phyloP scores from a whole-genome alignment of 2,797 vertebrate species.

The Antennarius maculatus region DNA sequence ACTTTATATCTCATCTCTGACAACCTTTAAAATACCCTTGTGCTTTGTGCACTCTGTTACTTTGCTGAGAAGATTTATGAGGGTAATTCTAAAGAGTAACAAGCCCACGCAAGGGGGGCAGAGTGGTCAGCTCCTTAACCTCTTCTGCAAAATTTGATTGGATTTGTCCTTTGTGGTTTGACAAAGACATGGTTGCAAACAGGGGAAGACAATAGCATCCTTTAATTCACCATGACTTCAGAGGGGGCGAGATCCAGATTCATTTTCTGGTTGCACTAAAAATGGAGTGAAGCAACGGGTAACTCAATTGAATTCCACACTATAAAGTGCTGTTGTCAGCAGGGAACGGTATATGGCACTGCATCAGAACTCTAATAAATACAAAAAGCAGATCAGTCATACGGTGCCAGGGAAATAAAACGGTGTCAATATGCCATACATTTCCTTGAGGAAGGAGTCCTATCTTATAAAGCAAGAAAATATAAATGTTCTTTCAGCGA shows the following conservation, averaged over 20 bases:
- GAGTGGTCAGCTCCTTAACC: slow-evolving; percentile 76
- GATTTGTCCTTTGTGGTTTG: slow-evolving; percentile 78
- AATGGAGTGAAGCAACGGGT: slow-evolving; percentile 58
- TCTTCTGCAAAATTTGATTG: slow-evolving; percentile 79
- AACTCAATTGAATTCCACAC: slow-evolving; percentile 71
- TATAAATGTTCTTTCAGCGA: slow-evolving; percentile 38
- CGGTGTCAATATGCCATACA: slow-evolving; percentile 57
- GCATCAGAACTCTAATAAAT: slow-evolving; percentile 69
- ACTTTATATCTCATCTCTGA: slow-evolving; percentile 81
- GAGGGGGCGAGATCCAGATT: slow-evolving; percentile 46
- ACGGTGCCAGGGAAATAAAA: slow-evolving; percentile 65
- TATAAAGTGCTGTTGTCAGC: slow-evolving; percentile 70
- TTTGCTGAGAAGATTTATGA: slow-evolving; percentile 80
- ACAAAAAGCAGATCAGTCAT: slow-evolving; percentile 71
- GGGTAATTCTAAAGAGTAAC: slow-evolving; percentile 80
- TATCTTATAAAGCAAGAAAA: slow-evolving; percentile 46
- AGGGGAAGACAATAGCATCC: slow-evolving; percentile 56
- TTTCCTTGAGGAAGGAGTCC: slow-evolving; percentile 52
- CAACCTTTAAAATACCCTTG: slow-evolving; percentile 81
- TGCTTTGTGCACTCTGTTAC: slow-evolving; percentile 68
- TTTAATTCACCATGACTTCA: slow-evolving; percentile 65
- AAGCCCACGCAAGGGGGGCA: slow-evolving; percentile 65
- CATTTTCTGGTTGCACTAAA: slow-evolving; percentile 56
- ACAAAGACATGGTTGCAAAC: slow-evolving; percentile 69
- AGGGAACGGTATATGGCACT: slow-evolving; percentile 52